phyloP scores from a whole-genome alignment of 2,797 vertebrate genomes.

The Tokudaia muenninki region DNA sequence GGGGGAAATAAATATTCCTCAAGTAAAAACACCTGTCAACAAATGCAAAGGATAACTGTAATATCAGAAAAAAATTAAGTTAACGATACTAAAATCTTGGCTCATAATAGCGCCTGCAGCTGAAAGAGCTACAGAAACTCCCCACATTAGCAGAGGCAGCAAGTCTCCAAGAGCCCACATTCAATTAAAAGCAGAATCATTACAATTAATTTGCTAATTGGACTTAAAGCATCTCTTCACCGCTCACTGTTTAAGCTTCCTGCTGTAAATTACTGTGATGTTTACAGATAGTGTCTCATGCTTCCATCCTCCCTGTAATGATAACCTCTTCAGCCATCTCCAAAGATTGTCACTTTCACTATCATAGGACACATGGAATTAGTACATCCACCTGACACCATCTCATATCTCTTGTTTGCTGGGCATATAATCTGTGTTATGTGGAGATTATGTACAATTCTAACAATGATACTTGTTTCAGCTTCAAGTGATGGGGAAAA shows the following conservation, averaged over 20 bases:
- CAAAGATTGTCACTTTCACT: background rate
- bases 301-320: background rate
- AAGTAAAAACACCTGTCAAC: background rate
- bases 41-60: background rate
- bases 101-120: background rate
- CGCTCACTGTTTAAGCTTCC: background rate
- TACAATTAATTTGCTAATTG: background rate
- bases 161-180: background rate
- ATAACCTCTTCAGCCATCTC: background rate
- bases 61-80: constrained; percentile 38
- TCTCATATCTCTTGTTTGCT: background rate
- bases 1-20: background rate
- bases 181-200: background rate
- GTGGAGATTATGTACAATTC: constrained; percentile 12
- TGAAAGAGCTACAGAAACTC: background rate
- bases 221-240: background rate
- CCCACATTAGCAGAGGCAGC: background rate
- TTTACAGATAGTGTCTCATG: background rate
- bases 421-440: background rate
- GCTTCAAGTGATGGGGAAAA: background rate
- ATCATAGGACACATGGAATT: background rate
- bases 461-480: background rate
- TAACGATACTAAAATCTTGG: background rate
- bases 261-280: background rate
- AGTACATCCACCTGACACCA: background rate